Percentiles rank a stretch among this genome's conserved stretches.
These are phyloP conservation scores for Melanotus villosus DNA, from an alignment of 2,888 invertebrate species.

Conservation along the genomic window DNA sequence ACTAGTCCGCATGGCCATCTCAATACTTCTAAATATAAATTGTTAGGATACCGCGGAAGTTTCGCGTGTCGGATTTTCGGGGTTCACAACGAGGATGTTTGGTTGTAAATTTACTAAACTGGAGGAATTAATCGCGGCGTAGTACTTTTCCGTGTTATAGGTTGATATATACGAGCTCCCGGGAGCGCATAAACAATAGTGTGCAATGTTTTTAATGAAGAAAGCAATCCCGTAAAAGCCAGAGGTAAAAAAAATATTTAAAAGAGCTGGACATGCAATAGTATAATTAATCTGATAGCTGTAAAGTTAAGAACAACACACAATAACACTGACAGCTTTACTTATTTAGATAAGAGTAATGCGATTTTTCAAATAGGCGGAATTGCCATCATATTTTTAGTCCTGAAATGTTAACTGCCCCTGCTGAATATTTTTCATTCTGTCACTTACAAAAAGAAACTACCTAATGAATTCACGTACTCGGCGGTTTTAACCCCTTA, in stretches of 20 bases:
- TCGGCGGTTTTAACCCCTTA: neutral
- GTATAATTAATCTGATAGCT: slow-evolving; percentile 58
- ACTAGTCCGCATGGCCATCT: neutral
- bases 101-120: slow-evolving; percentile 38
- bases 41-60: neutral
- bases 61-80: slow-evolving; percentile 35
- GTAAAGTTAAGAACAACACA: slow-evolving; percentile 48
- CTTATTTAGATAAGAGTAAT: slow-evolving; percentile 46
- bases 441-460: slow-evolving; percentile 13
- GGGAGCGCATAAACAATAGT: slow-evolving; percentile 42
- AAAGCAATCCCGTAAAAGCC: slow-evolving; percentile 54
- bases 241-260: slow-evolving; percentile 54
- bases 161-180: slow-evolving; percentile 37
- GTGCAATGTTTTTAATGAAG: slow-evolving; percentile 50
- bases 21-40: slow-evolving; percentile 6
- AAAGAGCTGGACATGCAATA: slow-evolving; percentile 56
- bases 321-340: slow-evolving; percentile 48
- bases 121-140: slow-evolving; percentile 41
- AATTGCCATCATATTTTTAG: slow-evolving; percentile 29
- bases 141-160: slow-evolving; percentile 45
- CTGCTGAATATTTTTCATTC: slow-evolving; percentile 32
- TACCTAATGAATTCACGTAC: slow-evolving; percentile 20
- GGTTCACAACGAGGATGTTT: slow-evolving; percentile 31
- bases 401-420: slow-evolving; percentile 29
- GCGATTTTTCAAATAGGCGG: slow-evolving; percentile 40